Evolutionary conservation across 2,888 invertebrate species (phyloP), one percentile per base, ranked within the genome.

Genomic region (Mythimna vitellina): DNA sequence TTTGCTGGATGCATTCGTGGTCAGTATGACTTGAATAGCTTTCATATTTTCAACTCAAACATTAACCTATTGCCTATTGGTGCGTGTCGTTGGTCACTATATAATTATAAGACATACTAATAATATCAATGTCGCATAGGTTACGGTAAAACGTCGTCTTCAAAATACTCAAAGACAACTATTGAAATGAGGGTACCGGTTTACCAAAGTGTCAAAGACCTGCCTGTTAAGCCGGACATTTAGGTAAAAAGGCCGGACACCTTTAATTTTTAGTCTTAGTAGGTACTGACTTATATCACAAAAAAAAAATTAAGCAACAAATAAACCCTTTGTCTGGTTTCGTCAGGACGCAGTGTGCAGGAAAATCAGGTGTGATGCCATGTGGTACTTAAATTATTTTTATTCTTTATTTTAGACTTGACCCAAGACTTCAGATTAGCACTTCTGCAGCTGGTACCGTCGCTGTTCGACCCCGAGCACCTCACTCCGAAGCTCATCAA

Each of bases 401-500:
- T 49, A 12, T 29, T 54, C 35, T 20, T 54, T 9, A n/a, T 94
- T 96, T n/a, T 95, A 97, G 99, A 99, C 89, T 99, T 99, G 89
- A 99, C 99, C 89, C 91, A 96, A 1, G 99, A 99, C 80, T 99
- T 99, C 92, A 98, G 99, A 90, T 96, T 97, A 67, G 97, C 98
- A 77, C 96, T 99, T n/a, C 97, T 97, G 84, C 96, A 97, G 65
- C 96, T 99, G 68, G 98, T 99, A 62, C 99, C 99, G 1, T 97
- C 98, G 96, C 92, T 99, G 25, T 96, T 99, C 83, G 97, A 98
- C 2, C 98, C 98, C 0, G 97, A 98, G 89, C 98, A 99, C 93
- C 96, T 99, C 80, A 98, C 99, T 42, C 97, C 98, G 53, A 99
- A 99, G 93, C 97, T 98, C 92, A 99, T 99, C 84, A 98, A 98